Evolutionary conservation across 1,140 invertebrate genomes (phyloP).

Genomic region (Archivesica marissinica): DNA sequence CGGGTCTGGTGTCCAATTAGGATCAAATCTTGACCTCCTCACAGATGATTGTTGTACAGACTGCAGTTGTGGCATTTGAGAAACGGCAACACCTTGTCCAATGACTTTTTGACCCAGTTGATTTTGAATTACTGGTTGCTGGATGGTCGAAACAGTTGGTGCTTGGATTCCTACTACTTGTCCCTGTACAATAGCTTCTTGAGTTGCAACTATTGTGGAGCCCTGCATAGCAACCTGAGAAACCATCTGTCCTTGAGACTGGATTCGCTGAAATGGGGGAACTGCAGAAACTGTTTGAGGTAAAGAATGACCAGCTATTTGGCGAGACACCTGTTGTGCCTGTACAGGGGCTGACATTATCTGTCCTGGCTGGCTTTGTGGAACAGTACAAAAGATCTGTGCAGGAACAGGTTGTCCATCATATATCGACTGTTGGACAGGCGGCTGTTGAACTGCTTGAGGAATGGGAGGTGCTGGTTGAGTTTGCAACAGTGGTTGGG

Average conservation of each 20-base stretch:
- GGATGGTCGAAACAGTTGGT: not conserved
- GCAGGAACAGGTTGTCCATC: not conserved
- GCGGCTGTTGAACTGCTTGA: not conserved
- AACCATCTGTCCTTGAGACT: not conserved
- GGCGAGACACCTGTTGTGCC: not conserved
- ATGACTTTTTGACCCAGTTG: not conserved
- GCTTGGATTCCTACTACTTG: not conserved
- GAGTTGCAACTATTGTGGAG: not conserved
- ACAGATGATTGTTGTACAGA: not conserved
- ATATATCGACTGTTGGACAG: no score
- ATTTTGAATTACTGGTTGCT: not conserved
- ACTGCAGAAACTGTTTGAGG: not conserved
- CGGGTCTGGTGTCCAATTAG: slow-evolving; percentile 18
- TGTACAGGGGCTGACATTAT: not conserved
- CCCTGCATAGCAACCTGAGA: not conserved
- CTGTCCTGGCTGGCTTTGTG: no score
- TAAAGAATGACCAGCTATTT: not conserved
- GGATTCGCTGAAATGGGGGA: not conserved
- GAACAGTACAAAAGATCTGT: no score
- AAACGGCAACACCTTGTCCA: not conserved
- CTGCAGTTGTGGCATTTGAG: not conserved
- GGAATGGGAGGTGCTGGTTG: not conserved
- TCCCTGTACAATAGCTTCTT: not conserved
- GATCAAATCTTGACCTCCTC: slow-evolving; percentile 52
- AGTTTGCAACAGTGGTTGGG: not conserved